Evolutionary conservation across 2,113 vertebrate species (phyloP).

Genomic region (Tragelaphus scriptus): DNA sequence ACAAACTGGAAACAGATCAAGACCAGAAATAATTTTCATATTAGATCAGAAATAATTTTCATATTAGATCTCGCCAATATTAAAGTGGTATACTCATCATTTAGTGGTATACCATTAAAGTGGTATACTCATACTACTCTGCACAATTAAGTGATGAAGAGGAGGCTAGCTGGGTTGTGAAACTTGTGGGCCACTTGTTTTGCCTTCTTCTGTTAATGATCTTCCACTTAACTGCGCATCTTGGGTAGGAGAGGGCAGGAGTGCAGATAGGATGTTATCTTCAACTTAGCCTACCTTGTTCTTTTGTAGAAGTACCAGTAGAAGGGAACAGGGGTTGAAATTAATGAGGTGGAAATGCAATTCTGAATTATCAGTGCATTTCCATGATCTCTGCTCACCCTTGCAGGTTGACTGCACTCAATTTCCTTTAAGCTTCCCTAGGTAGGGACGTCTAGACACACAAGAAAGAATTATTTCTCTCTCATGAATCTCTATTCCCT

Average conservation of each 20-base stretch:
- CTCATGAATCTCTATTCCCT: not conserved
- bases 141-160: not conserved
- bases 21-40: not conserved
- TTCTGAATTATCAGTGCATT: not conserved
- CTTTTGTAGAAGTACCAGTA: not conserved
- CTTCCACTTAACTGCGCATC: not conserved
- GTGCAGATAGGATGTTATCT: constrained; percentile 21
- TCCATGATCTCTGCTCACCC: not conserved
- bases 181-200: not conserved
- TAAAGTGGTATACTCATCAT: not conserved
- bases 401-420: not conserved
- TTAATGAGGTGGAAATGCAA: constrained; percentile 33
- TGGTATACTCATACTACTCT: too few relatives aligned
- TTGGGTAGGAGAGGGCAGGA: not conserved
- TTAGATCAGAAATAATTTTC: not conserved
- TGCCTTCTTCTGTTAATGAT: not conserved
- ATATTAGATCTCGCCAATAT: not conserved
- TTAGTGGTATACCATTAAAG: not conserved
- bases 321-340: not conserved
- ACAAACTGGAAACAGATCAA: not conserved
- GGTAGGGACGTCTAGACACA: not conserved
- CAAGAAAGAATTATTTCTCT: not conserved
- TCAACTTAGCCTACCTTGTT: not conserved
- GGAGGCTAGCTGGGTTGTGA: not conserved
- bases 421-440: constrained; percentile 48